These are phyloP conservation scores for Troglohyphantes excavatus DNA, from an alignment of 2,888 invertebrate genomes.

Conservation along the genomic window DNA sequence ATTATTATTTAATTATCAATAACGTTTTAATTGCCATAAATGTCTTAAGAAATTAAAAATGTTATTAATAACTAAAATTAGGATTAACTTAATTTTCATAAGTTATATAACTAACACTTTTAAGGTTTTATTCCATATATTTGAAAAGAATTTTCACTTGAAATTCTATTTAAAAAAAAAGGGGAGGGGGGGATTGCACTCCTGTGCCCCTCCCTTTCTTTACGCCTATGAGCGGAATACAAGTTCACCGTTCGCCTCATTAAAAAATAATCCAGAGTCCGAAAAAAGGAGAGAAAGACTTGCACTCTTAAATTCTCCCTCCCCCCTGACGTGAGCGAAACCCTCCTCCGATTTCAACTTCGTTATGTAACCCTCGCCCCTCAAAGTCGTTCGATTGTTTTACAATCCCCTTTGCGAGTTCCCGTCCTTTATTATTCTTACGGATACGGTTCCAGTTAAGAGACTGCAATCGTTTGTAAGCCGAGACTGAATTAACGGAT, in stretches of 20 bases:
- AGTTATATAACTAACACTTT: too few relatives aligned
- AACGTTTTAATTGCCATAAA: too few relatives aligned
- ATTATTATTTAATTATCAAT: too few relatives aligned
- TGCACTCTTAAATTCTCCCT: background rate
- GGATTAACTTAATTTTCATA: too few relatives aligned
- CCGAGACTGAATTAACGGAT: background rate
- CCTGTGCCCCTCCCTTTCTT: background rate
- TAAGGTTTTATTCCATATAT: too few relatives aligned
- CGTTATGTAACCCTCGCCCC: background rate
- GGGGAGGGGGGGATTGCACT: too few relatives aligned
- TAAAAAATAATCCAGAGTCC: background rate
- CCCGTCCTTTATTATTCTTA: conserved; percentile 1
- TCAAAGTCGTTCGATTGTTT: background rate
- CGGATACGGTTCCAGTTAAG: background rate
- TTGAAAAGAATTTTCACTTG: too few relatives aligned
- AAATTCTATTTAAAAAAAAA: too few relatives aligned
- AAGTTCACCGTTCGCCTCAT: background rate
- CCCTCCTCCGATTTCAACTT: background rate
- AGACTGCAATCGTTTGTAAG: conserved; percentile 1
- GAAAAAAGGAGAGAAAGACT: background rate
- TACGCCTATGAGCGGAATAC: background rate
- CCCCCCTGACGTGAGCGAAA: background rate
- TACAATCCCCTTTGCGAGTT: background rate
- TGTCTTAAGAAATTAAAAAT: too few relatives aligned
- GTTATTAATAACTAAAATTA: too few relatives aligned